Conservation (phyloP, 2,888 invertebrate species). For the Lepetodrilus schrolli region DNA sequence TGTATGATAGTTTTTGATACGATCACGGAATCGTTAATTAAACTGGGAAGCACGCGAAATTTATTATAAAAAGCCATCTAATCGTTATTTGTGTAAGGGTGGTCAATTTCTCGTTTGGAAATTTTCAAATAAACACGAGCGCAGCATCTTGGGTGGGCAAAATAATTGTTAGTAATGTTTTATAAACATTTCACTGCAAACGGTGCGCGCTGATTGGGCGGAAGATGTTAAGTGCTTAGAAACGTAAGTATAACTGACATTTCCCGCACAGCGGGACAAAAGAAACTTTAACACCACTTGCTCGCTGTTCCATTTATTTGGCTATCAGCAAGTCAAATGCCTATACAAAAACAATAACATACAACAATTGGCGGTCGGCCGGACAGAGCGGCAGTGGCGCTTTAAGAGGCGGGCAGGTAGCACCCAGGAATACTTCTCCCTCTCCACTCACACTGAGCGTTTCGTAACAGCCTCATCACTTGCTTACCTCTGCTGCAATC, state of each 20-base stretch:
- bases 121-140: constrained; percentile 64
- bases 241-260: constrained; percentile 42
- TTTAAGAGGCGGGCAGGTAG: constrained; percentile 18
- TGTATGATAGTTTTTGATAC: constrained; percentile 44
- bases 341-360: constrained; percentile 59
- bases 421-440: background rate
- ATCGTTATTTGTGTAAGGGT: constrained; percentile 65
- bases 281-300: constrained; percentile 47
- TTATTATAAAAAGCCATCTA: constrained; percentile 41
- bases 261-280: constrained; percentile 40
- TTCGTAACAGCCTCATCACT: constrained; percentile 8
- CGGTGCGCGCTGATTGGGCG: constrained; percentile 46
- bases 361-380: constrained; percentile 39
- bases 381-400: background rate
- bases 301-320: constrained; percentile 59
- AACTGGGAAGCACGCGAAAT: constrained; percentile 48
- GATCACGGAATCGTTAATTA: constrained; percentile 40
- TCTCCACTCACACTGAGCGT: background rate
- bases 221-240: constrained; percentile 30
- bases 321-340: constrained; percentile 57
- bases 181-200: constrained; percentile 49
- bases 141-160: constrained; percentile 60
- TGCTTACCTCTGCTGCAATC: too few species aligned
- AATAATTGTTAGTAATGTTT: constrained; percentile 56
- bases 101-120: constrained; percentile 65